phyloP scores from a whole-genome alignment of 2,797 vertebrate species.

The Channallabes apus region DNA sequence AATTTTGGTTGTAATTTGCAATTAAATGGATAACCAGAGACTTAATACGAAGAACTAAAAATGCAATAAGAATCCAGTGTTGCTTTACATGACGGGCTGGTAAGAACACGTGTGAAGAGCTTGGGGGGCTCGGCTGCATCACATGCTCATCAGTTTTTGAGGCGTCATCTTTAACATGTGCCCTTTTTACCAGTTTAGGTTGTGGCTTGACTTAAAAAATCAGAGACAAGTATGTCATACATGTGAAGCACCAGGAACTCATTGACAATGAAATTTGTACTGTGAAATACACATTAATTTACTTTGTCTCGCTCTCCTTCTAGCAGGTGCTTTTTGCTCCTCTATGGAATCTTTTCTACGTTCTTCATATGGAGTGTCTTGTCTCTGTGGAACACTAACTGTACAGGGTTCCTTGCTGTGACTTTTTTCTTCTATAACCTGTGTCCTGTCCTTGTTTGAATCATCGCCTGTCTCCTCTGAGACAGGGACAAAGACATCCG shows the following conservation, averaged over 20 bases:
- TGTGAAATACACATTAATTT: background rate
- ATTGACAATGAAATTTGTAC: background rate
- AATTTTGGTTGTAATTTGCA: background rate
- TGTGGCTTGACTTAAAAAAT: slow-evolving; percentile 20
- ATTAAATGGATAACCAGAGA: background rate
- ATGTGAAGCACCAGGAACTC: background rate
- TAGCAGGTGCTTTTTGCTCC: slow-evolving; percentile 5
- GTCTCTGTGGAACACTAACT: slow-evolving; percentile 9
- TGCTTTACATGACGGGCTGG: slow-evolving; percentile 1
- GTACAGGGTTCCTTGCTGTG: background rate
- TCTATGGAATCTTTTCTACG: background rate
- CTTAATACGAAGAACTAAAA: background rate
- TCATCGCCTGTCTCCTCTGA: slow-evolving; percentile 13
- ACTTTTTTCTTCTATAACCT: slow-evolving; percentile 6
- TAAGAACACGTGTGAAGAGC: background rate
- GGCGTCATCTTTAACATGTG: background rate
- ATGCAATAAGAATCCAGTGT: too few species aligned
- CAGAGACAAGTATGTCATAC: background rate
- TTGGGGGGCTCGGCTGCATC: background rate
- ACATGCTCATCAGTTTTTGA: background rate
- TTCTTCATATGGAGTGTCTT: background rate
- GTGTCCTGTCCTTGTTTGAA: background rate
- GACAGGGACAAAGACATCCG: slow-evolving; percentile 24
- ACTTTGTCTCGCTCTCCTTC: background rate
- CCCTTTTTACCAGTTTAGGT: slow-evolving; percentile 19